phyloP scores from a whole-genome alignment of 2,888 invertebrate species.

The Drepana falcataria region DNA sequence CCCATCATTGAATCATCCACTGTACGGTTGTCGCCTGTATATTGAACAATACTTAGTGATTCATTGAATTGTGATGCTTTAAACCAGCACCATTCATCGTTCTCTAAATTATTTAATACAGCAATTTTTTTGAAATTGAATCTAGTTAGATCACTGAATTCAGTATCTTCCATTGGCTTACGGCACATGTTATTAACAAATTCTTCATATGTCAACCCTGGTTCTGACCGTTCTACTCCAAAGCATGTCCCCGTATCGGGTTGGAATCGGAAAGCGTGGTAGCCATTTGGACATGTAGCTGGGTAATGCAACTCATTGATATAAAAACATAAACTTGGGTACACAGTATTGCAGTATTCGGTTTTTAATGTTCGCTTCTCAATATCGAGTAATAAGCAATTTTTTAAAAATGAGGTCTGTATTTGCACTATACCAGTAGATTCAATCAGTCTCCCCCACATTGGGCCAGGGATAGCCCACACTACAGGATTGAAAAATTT shows the following conservation, averaged over 20 bases:
- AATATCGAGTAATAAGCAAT: slow-evolving; percentile 54
- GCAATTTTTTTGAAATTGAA: slow-evolving; percentile 58
- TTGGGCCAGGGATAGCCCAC: slow-evolving; percentile 70
- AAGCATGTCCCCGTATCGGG: slow-evolving; percentile 52
- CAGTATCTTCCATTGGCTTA: slow-evolving; percentile 42
- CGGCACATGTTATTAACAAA: slow-evolving; percentile 43
- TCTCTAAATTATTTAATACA: slow-evolving; percentile 29
- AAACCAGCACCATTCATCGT: slow-evolving; percentile 59
- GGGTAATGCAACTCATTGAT: slow-evolving; percentile 51
- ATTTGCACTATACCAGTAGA: slow-evolving; percentile 27
- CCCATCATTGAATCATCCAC: slow-evolving; percentile 6
- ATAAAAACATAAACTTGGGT: slow-evolving; percentile 63
- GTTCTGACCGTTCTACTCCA: slow-evolving; percentile 44
- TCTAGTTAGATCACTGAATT: slow-evolving; percentile 32
- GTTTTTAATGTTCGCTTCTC: slow-evolving; percentile 36
- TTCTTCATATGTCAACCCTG: slow-evolving; percentile 39
- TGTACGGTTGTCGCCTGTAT: slow-evolving; percentile 3
- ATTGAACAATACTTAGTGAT: slow-evolving; percentile 4
- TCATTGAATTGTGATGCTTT: slow-evolving; percentile 11
- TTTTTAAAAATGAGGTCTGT: slow-evolving; percentile 34
- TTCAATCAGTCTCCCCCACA: slow-evolving; percentile 47
- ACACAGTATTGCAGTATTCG: slow-evolving; percentile 41
- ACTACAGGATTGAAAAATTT: slow-evolving; percentile 58
- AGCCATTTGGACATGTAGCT: slow-evolving; percentile 55
- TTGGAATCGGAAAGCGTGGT: slow-evolving; percentile 53